Evolutionary conservation across 2,888 invertebrate genomes (phyloP).

Genomic region (Papilio gigon): DNA sequence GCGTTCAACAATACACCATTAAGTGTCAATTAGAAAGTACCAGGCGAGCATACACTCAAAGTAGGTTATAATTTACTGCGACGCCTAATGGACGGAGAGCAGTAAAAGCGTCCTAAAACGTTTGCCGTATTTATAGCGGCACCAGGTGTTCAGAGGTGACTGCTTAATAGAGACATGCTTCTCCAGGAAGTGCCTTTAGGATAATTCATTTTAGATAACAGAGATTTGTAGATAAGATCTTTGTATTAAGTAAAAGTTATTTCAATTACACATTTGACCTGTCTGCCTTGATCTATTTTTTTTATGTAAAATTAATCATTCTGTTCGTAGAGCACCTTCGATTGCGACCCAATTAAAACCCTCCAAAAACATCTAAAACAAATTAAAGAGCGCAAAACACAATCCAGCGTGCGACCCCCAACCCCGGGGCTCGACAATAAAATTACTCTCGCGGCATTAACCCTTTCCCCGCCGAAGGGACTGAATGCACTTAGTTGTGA

Average conservation of each 20-base stretch:
- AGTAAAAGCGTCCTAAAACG: conserved; percentile 74
- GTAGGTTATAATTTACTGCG: conserved; percentile 76
- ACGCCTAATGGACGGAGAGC: conserved; percentile 76
- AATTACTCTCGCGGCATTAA: conserved; percentile 69
- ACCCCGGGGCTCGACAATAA: conserved; percentile 68
- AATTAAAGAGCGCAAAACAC: conserved; percentile 79
- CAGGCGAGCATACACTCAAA: conserved; percentile 64
- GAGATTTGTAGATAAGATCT: background rate
- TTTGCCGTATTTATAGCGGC: conserved; percentile 77
- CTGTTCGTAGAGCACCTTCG: too few species aligned
- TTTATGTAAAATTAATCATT: too few species aligned
- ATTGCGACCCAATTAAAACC: conserved; percentile 41
- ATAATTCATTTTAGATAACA: conserved; percentile 50
- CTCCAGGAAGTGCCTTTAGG: conserved; percentile 50
- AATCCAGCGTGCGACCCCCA: conserved; percentile 68
- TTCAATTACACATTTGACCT: conserved; percentile 46
- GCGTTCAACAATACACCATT: conserved; percentile 49
- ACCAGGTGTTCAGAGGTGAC: conserved; percentile 74
- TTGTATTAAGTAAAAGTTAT: background rate
- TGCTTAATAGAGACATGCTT: conserved; percentile 67
- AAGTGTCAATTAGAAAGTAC: conserved; percentile 59
- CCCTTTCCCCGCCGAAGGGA: conserved; percentile 54
- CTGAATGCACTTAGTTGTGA: conserved; percentile 54
- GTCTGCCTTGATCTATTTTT: too few species aligned
- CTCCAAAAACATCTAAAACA: conserved; percentile 62